Percentiles rank a stretch among this genome's conserved stretches.
These are phyloP conservation scores for Rhagoletis pomonella DNA, from an alignment of 1,140 invertebrate genomes.

Conservation along the genomic window DNA sequence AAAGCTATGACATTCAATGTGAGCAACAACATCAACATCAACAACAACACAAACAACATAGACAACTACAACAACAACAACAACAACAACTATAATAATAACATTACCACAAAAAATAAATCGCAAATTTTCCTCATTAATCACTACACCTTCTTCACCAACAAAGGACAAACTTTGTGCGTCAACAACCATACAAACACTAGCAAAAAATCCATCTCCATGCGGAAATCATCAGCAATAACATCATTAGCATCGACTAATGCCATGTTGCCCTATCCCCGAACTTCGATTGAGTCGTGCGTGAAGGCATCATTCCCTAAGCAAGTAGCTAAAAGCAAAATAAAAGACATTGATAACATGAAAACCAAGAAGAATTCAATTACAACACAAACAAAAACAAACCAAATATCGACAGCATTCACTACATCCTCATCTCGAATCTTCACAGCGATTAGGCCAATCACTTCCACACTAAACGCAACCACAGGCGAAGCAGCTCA, in stretches of 20 bases:
- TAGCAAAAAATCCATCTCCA: neutral
- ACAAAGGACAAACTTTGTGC: neutral
- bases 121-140: neutral
- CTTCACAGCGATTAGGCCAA: slow-evolving; percentile 3
- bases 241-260: neutral
- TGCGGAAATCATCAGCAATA: slow-evolving; percentile 2
- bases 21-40: slow-evolving; percentile 56
- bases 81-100: too few relatives aligned
- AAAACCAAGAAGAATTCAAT: neutral
- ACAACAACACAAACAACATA: slow-evolving; percentile 7
- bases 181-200: neutral
- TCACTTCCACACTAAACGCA: slow-evolving; percentile 14
- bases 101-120: neutral
- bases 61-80: neutral
- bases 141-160: neutral
- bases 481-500: slow-evolving; percentile 28
- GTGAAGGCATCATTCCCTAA: slow-evolving; percentile 30
- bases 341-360: slow-evolving; percentile 52
- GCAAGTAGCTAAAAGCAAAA: slow-evolving; percentile 47
- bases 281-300: neutral
- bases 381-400: slow-evolving; percentile 37
- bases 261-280: neutral
- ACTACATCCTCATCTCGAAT: slow-evolving; percentile 23
- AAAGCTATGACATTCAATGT: slow-evolving; percentile 53
- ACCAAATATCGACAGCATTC: neutral